A percentile compares a stretch with the other conserved stretches of the same genome.
Evolutionary conservation across 2,113 vertebrate species (phyloP).

Genomic region (Picathartes gymnocephalus): DNA sequence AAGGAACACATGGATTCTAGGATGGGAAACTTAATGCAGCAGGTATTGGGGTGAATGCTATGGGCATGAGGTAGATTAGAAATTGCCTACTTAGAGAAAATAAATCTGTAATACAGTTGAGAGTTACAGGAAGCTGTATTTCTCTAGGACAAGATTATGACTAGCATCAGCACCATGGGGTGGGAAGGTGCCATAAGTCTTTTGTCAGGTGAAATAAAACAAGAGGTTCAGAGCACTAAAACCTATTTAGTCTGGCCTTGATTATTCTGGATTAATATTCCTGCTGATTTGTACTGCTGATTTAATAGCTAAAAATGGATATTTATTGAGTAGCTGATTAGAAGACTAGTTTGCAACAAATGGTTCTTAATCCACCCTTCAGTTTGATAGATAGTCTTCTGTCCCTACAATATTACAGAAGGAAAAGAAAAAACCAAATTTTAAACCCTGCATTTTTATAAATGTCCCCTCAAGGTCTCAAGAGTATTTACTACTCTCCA

Average conservation of each 20-base stretch:
- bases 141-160: background rate
- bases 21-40: background rate
- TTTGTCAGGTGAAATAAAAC: background rate
- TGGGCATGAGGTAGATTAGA: background rate
- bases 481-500: slow-evolving; percentile 19
- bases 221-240: background rate
- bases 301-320: slow-evolving; percentile 1
- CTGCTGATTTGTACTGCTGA: background rate
- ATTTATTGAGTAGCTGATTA: slow-evolving; percentile 21
- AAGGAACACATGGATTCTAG: background rate
- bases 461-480: background rate
- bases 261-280: background rate
- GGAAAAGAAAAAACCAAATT: background rate
- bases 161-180: background rate
- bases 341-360: background rate
- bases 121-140: background rate
- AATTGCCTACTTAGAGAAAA: background rate
- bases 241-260: background rate
- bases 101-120: background rate
- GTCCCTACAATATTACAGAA: background rate
- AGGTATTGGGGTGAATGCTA: background rate
- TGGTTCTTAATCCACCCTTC: slow-evolving; percentile 19
- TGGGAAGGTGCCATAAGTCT: background rate
- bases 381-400: background rate
- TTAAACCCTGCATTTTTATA: background rate